Evolutionary conservation across 2,888 invertebrate species (phyloP), one percentile per base, ranked within the genome.

Genomic region (Vesta saturnalis): DNA sequence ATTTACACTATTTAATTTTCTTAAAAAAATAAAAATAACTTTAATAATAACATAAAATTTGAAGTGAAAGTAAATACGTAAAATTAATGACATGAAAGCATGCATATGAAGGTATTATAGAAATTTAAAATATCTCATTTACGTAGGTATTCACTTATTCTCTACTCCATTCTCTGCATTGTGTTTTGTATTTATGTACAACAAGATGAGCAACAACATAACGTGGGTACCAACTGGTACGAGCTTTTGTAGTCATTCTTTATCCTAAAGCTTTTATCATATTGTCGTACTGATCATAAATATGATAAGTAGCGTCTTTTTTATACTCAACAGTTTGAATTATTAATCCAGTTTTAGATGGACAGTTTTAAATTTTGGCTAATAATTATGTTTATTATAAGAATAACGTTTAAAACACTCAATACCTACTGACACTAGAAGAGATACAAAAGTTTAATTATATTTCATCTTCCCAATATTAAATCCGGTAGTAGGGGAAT

Each of bases 271-370:
- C 69, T 69, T 69, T 71, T 62, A 71, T 71, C 72, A 71, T 69
- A 69, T 72, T 71, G 69, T 73, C 64, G 67, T 61, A 65, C 60
- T 64, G 60, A 58, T 71, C 69, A 73, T 64, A 60, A 68, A 49
- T 68, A 60, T 64, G 52, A 22, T 49, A 60, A 15, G 47, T 49
- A 21, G 47, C 49, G 58, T 47, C 47, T 57, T 49, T 58, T 59
- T 59, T 64, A 30, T 52, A 56, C 39, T 63, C 22, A n/a, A n/a
- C n/a, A n/a, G n/a, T n/a, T n/a, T n/a, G n/a, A n/a, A n/a, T n/a
- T n/a, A n/a, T n/a, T n/a, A n/a, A n/a, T n/a, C n/a, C n/a, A n/a
- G n/a, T n/a, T n/a, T n/a, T n/a, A n/a, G n/a, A n/a, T n/a, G n/a
- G n/a, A n/a, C n/a, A n/a, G n/a, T n/a, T n/a, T n/a, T n/a, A n/a